phyloP scores from a whole-genome alignment of 2,888 invertebrate species.

The Subacronicta megacephala region DNA sequence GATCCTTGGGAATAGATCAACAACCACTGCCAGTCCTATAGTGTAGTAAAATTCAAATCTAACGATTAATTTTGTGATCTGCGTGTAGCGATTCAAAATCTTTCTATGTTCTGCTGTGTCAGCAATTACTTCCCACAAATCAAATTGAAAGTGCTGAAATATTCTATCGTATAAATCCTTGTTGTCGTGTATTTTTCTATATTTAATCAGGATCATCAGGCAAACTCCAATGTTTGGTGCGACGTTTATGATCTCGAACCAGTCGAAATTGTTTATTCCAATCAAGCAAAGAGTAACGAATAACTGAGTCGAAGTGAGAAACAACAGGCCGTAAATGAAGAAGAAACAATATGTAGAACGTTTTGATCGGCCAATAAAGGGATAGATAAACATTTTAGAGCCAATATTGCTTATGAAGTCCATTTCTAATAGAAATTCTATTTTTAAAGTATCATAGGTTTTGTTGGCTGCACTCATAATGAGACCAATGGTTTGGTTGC shows the following conservation, averaged over 20 bases:
- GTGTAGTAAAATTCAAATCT: conserved; percentile 71
- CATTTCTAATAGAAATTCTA: conserved; percentile 65
- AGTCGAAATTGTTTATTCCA: conserved; percentile 62
- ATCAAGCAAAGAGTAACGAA: conserved; percentile 65
- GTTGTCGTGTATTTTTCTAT: conserved; percentile 67
- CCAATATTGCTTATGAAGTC: conserved; percentile 67
- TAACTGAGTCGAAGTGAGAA: conserved; percentile 69
- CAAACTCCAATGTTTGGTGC: conserved; percentile 79
- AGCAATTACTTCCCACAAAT: conserved; percentile 70
- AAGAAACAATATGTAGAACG: conserved; percentile 58
- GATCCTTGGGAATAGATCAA: conserved; percentile 74
- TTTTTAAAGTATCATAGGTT: conserved; percentile 54
- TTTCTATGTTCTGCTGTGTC: conserved; percentile 60
- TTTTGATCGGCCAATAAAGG: conserved; percentile 69
- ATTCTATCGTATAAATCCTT: conserved; percentile 67
- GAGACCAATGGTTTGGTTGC: neutral
- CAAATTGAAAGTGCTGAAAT: conserved; percentile 67
- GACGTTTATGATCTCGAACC: conserved; percentile 75
- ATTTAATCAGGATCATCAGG: conserved; percentile 73
- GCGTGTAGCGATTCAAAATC: conserved; percentile 66
- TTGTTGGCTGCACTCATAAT: conserved; percentile 47
- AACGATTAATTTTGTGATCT: conserved; percentile 60
- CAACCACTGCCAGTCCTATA: conserved; percentile 63
- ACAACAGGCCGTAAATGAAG: conserved; percentile 58
- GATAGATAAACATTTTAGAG: conserved; percentile 70